A percentile compares a stretch with the other conserved stretches of the same genome.
Evolutionary conservation across 1,140 invertebrate genomes (phyloP).

Genomic region (Bombus sibiricus): DNA sequence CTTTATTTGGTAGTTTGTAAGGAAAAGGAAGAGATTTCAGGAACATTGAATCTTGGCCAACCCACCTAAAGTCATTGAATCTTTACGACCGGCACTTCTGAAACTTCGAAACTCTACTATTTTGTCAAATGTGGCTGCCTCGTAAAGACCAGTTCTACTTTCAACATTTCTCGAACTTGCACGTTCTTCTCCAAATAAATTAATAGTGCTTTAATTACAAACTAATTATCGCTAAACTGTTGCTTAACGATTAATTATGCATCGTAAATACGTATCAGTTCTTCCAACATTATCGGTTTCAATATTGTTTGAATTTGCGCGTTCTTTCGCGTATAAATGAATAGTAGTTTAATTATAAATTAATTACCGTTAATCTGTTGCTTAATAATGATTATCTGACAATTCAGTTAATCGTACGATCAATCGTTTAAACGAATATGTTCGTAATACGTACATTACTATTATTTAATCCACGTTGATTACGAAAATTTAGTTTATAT

Average conservation of each 20-base stretch:
- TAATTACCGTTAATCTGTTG: not conserved
- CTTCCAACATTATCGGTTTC: too few relatives aligned
- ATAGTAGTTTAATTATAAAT: not conserved
- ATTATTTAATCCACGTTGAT: not conserved
- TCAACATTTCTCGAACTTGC: not conserved
- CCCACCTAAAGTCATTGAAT: conserved; percentile 6
- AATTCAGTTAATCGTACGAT: not conserved
- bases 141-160: not conserved
- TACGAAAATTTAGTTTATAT: not conserved
- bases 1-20: conserved; percentile 11
- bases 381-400: not conserved
- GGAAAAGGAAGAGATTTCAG: not conserved
- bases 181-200: not conserved
- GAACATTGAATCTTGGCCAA: conserved; percentile 11
- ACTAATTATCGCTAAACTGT: not conserved
- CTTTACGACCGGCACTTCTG: conserved; percentile 8
- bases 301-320: too few relatives aligned
- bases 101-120: conserved; percentile 5
- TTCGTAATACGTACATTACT: not conserved
- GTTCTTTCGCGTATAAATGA: not conserved
- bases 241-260: not conserved
- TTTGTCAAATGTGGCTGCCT: not conserved
- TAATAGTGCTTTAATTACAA: not conserved
- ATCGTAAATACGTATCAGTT: not conserved
- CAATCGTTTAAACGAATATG: not conserved